phyloP scores from a whole-genome alignment of 1,140 invertebrate species.

The Penaeus indicus region DNA sequence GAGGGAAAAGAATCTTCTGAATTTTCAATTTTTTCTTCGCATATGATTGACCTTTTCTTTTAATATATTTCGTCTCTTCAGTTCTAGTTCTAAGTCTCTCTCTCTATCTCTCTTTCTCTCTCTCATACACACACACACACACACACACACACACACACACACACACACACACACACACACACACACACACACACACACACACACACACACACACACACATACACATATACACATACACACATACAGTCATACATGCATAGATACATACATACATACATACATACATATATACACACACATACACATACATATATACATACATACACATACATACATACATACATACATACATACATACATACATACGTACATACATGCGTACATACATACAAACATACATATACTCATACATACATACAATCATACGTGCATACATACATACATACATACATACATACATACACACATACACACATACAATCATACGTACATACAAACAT shows the following conservation, averaged over 20 bases:
- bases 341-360: neutral
- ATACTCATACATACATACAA: neutral
- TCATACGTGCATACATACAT: neutral
- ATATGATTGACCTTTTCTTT: no score
- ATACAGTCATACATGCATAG: neutral
- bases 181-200: neutral
- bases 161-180: neutral
- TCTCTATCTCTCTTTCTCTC: neutral
- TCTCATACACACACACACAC: neutral
- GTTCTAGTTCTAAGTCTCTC: neutral
- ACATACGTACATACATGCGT: neutral
- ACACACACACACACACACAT: neutral
- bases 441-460: neutral
- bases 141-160: neutral
- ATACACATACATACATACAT: conserved; percentile 15
- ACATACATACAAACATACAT: neutral
- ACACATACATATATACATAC: conserved; percentile 11
- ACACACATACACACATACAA: conserved; percentile 16
- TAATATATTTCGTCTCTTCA: no score
- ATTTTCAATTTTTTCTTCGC: no score
- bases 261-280: conserved; percentile 7
- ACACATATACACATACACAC: neutral
- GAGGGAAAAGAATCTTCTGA: no score
- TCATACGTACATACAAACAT: conserved; percentile 44
- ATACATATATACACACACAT: conserved; percentile 11